A percentile compares a stretch with the other conserved stretches of the same genome.
Evolutionary conservation across 2,888 invertebrate species (phyloP).

Genomic region (Tinea trinotella): DNA sequence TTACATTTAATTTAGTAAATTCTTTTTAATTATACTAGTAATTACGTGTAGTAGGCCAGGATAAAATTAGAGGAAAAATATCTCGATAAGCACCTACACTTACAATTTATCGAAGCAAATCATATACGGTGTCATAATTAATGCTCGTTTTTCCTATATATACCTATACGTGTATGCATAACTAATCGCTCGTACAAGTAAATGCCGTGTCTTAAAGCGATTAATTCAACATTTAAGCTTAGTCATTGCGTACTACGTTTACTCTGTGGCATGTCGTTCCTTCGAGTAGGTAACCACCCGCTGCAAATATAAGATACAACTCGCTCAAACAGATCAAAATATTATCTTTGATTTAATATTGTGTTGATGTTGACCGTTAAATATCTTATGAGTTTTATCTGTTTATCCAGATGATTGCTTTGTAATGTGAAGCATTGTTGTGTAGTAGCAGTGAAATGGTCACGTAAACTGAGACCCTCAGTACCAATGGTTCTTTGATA

Average conservation of each 20-base stretch:
- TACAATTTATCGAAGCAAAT: neutral
- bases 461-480: too few relatives aligned
- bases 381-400: too few relatives aligned
- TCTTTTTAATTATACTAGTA: too few relatives aligned
- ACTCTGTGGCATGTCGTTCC: constrained; percentile 13
- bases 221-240: constrained; percentile 18
- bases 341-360: neutral
- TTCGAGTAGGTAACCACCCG: neutral
- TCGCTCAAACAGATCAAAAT: neutral
- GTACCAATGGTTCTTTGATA: too few relatives aligned
- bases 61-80: neutral
- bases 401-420: too few relatives aligned
- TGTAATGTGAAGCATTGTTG: too few relatives aligned
- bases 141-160: constrained; percentile 10
- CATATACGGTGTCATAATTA: constrained; percentile 12
- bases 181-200: constrained; percentile 14
- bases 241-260: constrained; percentile 9
- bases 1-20: too few relatives aligned
- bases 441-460: too few relatives aligned
- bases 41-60: too few relatives aligned
- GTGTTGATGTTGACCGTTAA: too few relatives aligned
- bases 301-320: neutral
- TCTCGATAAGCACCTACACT: neutral
- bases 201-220: constrained; percentile 18
- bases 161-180: neutral